Conservation (phyloP, 2,797 vertebrate genomes). For the Mus spretus region DNA sequence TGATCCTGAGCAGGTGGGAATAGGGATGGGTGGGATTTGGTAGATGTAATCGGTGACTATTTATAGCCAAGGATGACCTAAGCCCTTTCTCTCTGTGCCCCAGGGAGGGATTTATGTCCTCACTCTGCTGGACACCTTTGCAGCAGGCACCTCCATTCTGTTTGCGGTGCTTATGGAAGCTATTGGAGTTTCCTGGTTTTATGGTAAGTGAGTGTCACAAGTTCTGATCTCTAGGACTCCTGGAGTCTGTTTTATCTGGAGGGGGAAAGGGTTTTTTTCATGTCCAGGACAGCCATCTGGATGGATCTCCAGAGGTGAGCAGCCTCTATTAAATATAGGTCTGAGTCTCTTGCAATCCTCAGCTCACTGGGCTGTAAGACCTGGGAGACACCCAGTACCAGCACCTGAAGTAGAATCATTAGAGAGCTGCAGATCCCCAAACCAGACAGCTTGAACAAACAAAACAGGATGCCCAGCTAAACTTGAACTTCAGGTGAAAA, state of each 20-base stretch:
- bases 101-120: conserved; percentile 98
- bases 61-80: not conserved
- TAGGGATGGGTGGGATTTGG: not conserved
- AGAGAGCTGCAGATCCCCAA: not conserved
- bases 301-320: not conserved
- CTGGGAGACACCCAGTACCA: accelerated
- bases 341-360: not conserved
- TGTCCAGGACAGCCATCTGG: not conserved
- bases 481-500: not conserved
- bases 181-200: conserved; percentile 99
- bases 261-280: not conserved
- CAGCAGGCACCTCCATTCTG: conserved; percentile 97
- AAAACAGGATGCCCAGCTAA: not conserved
- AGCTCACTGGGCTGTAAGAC: not conserved
- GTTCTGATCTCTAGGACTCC: not conserved
- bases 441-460: not conserved
- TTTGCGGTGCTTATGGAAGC: conserved; percentile 98
- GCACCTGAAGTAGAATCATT: not conserved
- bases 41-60: accelerated
- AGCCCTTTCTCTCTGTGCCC: conserved; percentile 3
- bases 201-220: conserved; percentile 90
- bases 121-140: conserved; percentile 96
- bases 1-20: not conserved
- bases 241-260: not conserved
- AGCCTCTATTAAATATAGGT: not conserved